A percentile compares a stretch with the other conserved stretches of the same genome.
phyloP scores from a whole-genome alignment of 2,888 invertebrate species.

The Scrobipalpa costella region DNA sequence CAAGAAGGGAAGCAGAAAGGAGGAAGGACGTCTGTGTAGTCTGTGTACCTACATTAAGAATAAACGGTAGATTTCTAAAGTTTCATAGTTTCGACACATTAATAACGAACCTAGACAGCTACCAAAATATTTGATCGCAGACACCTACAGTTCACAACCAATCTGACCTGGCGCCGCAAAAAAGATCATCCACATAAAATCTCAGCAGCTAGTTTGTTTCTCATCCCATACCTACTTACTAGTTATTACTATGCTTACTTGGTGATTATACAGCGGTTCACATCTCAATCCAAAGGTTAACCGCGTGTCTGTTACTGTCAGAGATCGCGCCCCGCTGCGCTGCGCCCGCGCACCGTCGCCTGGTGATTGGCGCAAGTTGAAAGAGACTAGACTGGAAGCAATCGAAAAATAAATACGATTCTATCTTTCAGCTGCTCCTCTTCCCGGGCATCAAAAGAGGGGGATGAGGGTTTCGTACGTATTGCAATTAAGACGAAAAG shows the following conservation, averaged over 20 bases:
- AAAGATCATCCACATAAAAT: not conserved
- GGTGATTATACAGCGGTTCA: slow-evolving; percentile 75
- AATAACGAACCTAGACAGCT: not conserved
- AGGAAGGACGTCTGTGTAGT: too few species aligned
- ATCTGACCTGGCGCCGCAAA: not conserved
- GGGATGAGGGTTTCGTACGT: too few species aligned
- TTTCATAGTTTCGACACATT: too few species aligned
- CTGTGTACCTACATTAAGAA: too few species aligned
- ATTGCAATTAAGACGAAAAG: too few species aligned
- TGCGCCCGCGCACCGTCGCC: slow-evolving; percentile 52
- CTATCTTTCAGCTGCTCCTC: too few species aligned
- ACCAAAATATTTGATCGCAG: not conserved
- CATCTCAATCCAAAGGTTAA: slow-evolving; percentile 80
- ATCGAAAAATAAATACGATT: too few species aligned
- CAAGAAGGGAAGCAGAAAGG: too few species aligned
- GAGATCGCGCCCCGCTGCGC: slow-evolving; percentile 76
- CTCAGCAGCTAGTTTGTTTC: slow-evolving; percentile 30
- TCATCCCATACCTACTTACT: slow-evolving; percentile 35
- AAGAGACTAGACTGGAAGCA: not conserved
- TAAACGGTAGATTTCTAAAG: too few species aligned
- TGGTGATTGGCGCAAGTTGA: slow-evolving; percentile 33
- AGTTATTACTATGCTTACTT: slow-evolving; percentile 51
- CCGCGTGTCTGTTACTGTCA: slow-evolving; percentile 78
- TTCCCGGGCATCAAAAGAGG: too few species aligned
- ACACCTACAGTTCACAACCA: not conserved